Base-by-base conservation (phyloP, 2,797 vertebrate genomes). In the Coreius guichenoti region DNA sequence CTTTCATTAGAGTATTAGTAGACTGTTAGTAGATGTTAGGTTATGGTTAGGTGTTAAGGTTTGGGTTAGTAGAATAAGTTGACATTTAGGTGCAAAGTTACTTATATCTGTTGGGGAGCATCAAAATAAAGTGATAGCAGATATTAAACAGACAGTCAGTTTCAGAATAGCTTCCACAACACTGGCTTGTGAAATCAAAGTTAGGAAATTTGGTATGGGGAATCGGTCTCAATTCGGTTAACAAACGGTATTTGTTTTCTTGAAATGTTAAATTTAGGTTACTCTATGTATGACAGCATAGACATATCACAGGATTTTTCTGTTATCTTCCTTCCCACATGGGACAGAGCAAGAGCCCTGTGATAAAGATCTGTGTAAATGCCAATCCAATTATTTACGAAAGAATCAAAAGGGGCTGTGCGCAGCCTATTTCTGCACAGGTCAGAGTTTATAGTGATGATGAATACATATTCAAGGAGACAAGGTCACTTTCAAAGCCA, bases 371-470 rank as follows among this genome's bases (percentile, higher is more conserved):
- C 26, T 81, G 80, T 75, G 81, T 79, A 83, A 87, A 86, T 75
- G 23, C 36, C 63, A 61, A 84, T 82, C 78, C 26, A 43, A 12
- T 29, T 13, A 80, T 83, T 86, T 68, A 81, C 12, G 19, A 82
- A 80, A 76, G 56, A 82, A 67, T 85, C 78, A 58, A 82, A 85
- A 83, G 39, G 82, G 39, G 8, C 26, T 3, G 31, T 70, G 82
- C 4, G 14, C 68, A 74, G 67, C 11, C n/a, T 45, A 4, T 77
- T 86, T 86, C 63, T 43, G 17, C 17, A n/a, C 61, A 84, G 69
- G 74, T 86, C 84, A 86, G 45, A 80, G 81, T 85, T 90, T 84
- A 82, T 80, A 63, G 76, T 75, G 31, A 73, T 74, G 86, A 86
- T 87, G 72, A 87, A 85, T 70, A 39, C 75, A 68, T 82, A 67